Evolutionary conservation across 1,140 invertebrate species (phyloP), one percentile per base, ranked within the genome.

Genomic region (Macrobrachium rosenbergii): DNA sequence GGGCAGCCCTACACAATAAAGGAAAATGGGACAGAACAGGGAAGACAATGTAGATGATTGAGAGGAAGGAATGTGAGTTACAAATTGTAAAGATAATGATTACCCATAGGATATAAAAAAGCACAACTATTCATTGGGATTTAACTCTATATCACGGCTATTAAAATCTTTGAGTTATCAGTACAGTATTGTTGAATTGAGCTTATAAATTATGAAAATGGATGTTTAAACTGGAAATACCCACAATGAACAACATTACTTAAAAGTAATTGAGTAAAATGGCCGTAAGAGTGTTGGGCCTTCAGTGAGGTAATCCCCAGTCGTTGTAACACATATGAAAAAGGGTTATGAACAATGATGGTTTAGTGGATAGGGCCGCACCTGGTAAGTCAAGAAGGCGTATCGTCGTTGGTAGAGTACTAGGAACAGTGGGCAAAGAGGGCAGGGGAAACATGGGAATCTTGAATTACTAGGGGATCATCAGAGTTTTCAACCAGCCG

Each of bases 181-280:
- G 85, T 84, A 77, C 73, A 23, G 73, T 72, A 72, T 23, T 72
- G 83, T 73, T 87, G 85, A 82, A 82, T 87, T 87, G 85, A 87
- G 85, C 85, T 87, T 87, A 87, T 87, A 87, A 75, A 87, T 87
- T 87, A 82, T 87, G 85, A 87, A 87, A 81, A 72, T 43, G 79
- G 77, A 60, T 81, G 75, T 87, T 87, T 81, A 81, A 87, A 87
- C 79, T 60, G 62, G 64, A 87, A 87, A 87, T 80, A 79, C 85
- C 85, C 85, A 87, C 85, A 79, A 23, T 82, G 69, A 87, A 87
- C 72, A 79, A 87, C 85, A 82, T 78, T 87, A 87, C 85, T 77
- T 87, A 87, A 87, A 87, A 81, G 81, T 87, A 81, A 87, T 81
- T 87, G 85, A 87, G 85, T 87, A 87, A 87, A 87, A 87, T 87